Conservation (phyloP, 92 coral and sea anemone genomes). For the Siderastrea radians region DNA sequence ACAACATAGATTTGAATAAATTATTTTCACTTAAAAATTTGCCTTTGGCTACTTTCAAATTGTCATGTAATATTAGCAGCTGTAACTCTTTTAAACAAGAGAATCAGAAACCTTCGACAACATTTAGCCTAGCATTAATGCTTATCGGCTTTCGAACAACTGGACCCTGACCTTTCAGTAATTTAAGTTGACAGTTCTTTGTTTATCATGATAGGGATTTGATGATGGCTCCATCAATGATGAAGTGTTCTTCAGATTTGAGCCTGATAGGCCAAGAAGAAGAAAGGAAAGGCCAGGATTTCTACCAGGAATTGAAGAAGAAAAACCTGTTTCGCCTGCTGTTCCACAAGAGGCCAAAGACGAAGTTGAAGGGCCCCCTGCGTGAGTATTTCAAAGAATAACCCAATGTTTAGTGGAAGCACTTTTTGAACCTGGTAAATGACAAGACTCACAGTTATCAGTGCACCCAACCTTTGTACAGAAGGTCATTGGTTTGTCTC, state of each 20-base stretch:
- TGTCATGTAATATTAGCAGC: not conserved
- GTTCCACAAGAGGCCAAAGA: constrained; percentile 66
- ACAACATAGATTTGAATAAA: no score
- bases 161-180: no score
- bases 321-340: constrained; percentile 53
- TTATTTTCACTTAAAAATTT: not conserved
- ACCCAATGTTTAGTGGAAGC: no score
- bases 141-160: no score
- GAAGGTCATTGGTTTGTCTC: no score
- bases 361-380: constrained; percentile 81
- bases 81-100: not conserved
- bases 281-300: constrained; percentile 52
- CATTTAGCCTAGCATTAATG: no score
- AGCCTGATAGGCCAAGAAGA: constrained; percentile 64
- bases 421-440: no score
- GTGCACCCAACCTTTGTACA: no score
- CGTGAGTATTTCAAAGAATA: not conserved
- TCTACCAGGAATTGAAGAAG: constrained; percentile 69
- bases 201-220: not conserved
- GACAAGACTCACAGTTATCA: no score
- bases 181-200: not conserved
- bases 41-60: no score
- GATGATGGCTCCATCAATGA: constrained; percentile 73
- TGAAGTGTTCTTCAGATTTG: constrained; percentile 96
- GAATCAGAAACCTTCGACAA: no score